Evolutionary conservation across 2,113 vertebrate genomes (phyloP).

Genomic region (Acinonyx jubatus): DNA sequence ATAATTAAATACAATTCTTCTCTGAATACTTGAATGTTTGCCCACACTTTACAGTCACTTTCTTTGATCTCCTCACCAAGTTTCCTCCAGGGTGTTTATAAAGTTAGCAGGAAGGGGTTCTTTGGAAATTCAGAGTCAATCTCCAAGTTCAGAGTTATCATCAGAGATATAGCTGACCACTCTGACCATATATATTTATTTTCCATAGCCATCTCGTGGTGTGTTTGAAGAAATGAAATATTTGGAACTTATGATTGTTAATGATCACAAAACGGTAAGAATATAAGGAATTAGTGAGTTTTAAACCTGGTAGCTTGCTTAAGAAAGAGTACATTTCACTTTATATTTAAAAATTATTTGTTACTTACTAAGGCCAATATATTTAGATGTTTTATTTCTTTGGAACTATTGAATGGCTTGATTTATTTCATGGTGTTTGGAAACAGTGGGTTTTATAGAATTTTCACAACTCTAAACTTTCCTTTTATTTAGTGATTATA

Average conservation of each 20-base stretch:
- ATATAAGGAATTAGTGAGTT: background rate
- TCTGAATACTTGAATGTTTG: background rate
- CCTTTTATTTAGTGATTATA: background rate
- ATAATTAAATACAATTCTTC: background rate
- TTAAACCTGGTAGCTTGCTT: background rate
- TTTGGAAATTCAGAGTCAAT: background rate
- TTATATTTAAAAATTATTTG: conserved; percentile 19
- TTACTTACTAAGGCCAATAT: background rate
- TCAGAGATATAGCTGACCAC: background rate
- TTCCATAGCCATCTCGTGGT: conserved; percentile 90
- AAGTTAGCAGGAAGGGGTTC: background rate
- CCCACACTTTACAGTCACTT: background rate
- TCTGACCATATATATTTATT: conserved; percentile 72
- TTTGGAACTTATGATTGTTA: conserved; percentile 97
- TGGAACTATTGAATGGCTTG: background rate
- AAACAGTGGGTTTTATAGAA: background rate
- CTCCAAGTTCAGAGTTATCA: background rate
- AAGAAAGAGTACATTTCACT: conserved; percentile 14
- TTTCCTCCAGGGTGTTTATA: conserved; percentile 32
- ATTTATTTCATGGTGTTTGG: conserved; percentile 6
- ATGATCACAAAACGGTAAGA: conserved; percentile 96
- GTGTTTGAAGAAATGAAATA: conserved; percentile 99
- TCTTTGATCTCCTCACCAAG: background rate
- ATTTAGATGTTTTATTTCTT: conserved; percentile 11
- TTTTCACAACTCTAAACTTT: conserved; percentile 15